These are phyloP conservation scores for Kradibia gibbosae DNA, from an alignment of 1,140 invertebrate genomes.

Conservation along the genomic window DNA sequence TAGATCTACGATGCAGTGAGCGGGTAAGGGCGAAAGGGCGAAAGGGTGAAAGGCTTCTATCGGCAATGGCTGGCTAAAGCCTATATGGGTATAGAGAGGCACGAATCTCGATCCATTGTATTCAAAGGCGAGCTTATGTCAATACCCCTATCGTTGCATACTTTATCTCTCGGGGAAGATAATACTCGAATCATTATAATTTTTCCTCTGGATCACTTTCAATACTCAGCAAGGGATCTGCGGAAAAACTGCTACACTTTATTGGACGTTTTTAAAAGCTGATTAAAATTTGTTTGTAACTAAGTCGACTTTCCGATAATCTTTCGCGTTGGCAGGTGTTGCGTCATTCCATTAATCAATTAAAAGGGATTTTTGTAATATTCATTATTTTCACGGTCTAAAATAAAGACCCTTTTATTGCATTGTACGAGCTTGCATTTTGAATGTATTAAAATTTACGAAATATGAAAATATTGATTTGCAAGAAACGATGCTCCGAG, in stretches of 20 bases:
- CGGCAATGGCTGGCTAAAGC: constrained; percentile 8
- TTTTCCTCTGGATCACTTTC: neutral
- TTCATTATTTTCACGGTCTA: too few relatives aligned
- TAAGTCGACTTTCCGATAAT: neutral
- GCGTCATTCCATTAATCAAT: neutral
- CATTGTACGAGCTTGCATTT: too few relatives aligned
- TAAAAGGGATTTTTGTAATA: neutral
- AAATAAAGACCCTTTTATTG: too few relatives aligned
- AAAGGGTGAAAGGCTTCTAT: too few relatives aligned
- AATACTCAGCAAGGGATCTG: neutral
- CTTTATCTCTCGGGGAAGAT: neutral
- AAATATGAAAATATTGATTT: too few relatives aligned
- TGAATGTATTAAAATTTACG: too few relatives aligned
- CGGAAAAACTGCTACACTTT: neutral
- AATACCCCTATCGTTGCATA: neutral
- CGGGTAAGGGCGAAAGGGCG: too few relatives aligned
- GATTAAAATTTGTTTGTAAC: neutral
- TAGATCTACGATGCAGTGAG: too few relatives aligned
- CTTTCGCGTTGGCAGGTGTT: neutral
- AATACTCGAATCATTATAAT: neutral
- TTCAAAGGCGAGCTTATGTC: constrained; percentile 5
- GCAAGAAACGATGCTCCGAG: too few relatives aligned
- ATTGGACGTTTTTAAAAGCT: neutral
- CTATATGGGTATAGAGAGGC: neutral
- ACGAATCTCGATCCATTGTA: constrained; percentile 16